phyloP scores from a whole-genome alignment of 2,113 vertebrate species.

The Pithys albifrons region DNA sequence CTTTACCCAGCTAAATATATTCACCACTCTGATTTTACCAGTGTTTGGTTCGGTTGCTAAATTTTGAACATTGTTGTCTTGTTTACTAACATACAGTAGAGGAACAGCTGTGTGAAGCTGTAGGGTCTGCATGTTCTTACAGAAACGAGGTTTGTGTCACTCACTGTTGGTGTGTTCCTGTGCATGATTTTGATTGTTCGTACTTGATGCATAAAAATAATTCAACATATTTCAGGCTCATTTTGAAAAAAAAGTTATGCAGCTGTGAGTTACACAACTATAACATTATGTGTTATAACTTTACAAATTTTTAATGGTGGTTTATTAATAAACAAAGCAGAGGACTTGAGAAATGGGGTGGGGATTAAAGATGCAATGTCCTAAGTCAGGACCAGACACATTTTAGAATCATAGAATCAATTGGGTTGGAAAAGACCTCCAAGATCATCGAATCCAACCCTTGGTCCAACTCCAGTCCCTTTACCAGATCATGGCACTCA shows the following conservation, averaged over 20 bases:
- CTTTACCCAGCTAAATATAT: not conserved
- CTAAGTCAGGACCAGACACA: not conserved
- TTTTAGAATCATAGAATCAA: too few species aligned
- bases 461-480: too few species aligned
- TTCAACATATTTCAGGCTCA: not conserved
- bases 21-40: not conserved
- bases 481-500: too few species aligned
- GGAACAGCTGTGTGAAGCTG: not conserved
- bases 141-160: not conserved
- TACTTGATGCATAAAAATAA: not conserved
- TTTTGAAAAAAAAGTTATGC: not conserved
- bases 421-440: too few species aligned
- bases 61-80: not conserved
- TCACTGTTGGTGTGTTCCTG: not conserved
- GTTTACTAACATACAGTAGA: not conserved
- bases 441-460: too few species aligned
- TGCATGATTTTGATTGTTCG: not conserved
- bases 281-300: not conserved
- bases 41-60: not conserved
- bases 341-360: not conserved
- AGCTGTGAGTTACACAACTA: not conserved
- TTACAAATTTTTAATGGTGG: not conserved
- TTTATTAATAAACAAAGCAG: not conserved
- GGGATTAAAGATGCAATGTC: not conserved
- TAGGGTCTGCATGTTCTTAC: not conserved